A percentile compares a stretch with the other conserved stretches of the same genome.
phyloP scores from a whole-genome alignment of 1,140 invertebrate genomes.

The Bombus affinis region DNA sequence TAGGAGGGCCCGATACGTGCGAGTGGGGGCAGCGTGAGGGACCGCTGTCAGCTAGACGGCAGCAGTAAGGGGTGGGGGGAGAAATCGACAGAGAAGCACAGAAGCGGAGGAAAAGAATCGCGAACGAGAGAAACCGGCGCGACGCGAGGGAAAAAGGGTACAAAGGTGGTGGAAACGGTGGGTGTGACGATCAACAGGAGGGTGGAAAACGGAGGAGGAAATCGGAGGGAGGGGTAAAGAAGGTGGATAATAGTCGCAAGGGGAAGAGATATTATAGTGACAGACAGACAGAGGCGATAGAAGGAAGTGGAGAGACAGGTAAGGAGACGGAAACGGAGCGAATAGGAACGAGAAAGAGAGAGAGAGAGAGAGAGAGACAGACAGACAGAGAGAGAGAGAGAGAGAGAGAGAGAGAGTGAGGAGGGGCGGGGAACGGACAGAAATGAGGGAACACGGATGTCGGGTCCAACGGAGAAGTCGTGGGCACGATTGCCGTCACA shows the following conservation, averaged over 20 bases:
- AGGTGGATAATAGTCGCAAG: not conserved
- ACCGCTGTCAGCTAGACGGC: not conserved
- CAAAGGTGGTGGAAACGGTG: not conserved
- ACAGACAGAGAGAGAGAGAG: not conserved
- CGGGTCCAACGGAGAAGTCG: conserved; percentile 62
- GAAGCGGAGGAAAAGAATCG: not conserved
- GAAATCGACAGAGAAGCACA: not conserved
- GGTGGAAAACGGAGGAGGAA: too few relatives aligned
- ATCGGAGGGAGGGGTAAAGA: not conserved
- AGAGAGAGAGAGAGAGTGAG: not conserved
- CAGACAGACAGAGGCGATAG: not conserved
- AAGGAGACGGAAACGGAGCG: not conserved
- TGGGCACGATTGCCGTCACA: conserved; percentile 77
- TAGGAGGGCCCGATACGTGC: conserved; percentile 10
- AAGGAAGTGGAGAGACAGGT: not conserved
- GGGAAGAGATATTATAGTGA: not conserved
- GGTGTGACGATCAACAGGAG: not conserved
- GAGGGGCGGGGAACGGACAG: conserved; percentile 5
- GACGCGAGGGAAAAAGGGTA: not conserved
- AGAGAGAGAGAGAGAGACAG: not conserved
- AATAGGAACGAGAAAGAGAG: not conserved
- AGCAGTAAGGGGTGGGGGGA: not conserved
- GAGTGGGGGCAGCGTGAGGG: not conserved
- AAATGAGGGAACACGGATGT: conserved; percentile 57
- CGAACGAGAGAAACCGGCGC: not conserved